Percentiles rank a stretch among this genome's conserved stretches.
Conservation (phyloP, 2,797 vertebrate species). For the Manis pentadactyla region DNA sequence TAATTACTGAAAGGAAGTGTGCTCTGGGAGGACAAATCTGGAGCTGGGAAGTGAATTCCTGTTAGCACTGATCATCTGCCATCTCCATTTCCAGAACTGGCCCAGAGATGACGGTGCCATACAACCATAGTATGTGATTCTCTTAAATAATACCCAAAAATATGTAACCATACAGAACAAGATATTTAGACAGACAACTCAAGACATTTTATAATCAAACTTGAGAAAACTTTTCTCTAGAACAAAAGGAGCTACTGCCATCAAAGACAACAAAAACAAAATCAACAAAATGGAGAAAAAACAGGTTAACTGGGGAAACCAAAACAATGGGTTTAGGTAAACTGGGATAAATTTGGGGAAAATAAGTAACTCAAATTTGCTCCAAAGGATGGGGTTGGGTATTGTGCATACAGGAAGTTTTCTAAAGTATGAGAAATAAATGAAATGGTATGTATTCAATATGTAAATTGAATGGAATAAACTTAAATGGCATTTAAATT, state of each 20-base stretch:
- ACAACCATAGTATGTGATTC: neutral
- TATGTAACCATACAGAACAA: neutral
- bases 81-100: neutral
- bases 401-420: neutral
- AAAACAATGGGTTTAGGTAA: too few relatives aligned
- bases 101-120: neutral
- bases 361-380: neutral
- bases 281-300: neutral
- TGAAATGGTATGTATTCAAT: neutral
- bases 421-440: neutral
- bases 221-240: neutral
- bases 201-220: neutral
- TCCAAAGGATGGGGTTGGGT: neutral
- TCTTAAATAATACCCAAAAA: neutral
- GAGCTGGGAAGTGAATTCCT: neutral
- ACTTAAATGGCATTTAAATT: constrained; percentile 8
- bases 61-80: neutral
- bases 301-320: neutral
- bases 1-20: neutral
- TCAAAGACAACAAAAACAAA: neutral
- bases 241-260: constrained; percentile 48
- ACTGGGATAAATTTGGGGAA: neutral
- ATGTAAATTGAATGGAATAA: neutral
- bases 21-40: neutral
- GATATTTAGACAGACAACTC: neutral